Evolutionary conservation across 64 coral and sea anemone genomes (phyloP).

Genomic region (Pachyseris speciosa): DNA sequence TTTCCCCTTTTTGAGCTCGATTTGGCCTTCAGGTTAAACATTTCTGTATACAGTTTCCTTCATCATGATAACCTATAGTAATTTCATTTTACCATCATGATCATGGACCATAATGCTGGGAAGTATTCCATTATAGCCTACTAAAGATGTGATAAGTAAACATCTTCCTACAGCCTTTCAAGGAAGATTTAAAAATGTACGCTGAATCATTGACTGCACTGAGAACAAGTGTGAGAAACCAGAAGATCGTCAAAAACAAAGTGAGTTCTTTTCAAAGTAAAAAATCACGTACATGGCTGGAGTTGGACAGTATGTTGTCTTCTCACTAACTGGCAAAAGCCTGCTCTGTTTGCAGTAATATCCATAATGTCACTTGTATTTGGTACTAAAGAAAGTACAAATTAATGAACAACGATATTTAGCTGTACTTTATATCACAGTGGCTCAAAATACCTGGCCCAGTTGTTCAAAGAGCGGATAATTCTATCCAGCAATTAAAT

Average conservation of each 20-base stretch:
- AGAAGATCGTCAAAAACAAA: constrained; percentile 40
- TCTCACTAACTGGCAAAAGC: too few species aligned
- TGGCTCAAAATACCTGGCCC: too few species aligned
- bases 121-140: neutral
- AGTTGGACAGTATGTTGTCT: too few species aligned
- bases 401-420: too few species aligned
- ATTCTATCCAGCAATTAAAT: too few species aligned
- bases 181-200: constrained; percentile 48
- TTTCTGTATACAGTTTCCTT: constrained; percentile 30
- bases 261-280: constrained; percentile 55
- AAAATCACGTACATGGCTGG: too few species aligned
- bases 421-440: too few species aligned
- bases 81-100: too few species aligned
- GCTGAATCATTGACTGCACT: constrained; percentile 60
- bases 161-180: constrained; percentile 51
- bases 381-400: too few species aligned
- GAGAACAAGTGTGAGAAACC: constrained; percentile 59
- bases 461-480: too few species aligned
- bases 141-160: constrained; percentile 26
- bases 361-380: too few species aligned
- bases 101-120: constrained; percentile 13
- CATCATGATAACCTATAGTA: constrained; percentile 44
- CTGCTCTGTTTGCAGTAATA: too few species aligned
- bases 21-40: constrained; percentile 43
- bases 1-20: constrained; percentile 54